Percentiles rank a stretch among this genome's conserved stretches.
These are phyloP conservation scores for Phlogophora meticulosa DNA, from an alignment of 2,888 invertebrate genomes.

Conservation along the genomic window DNA sequence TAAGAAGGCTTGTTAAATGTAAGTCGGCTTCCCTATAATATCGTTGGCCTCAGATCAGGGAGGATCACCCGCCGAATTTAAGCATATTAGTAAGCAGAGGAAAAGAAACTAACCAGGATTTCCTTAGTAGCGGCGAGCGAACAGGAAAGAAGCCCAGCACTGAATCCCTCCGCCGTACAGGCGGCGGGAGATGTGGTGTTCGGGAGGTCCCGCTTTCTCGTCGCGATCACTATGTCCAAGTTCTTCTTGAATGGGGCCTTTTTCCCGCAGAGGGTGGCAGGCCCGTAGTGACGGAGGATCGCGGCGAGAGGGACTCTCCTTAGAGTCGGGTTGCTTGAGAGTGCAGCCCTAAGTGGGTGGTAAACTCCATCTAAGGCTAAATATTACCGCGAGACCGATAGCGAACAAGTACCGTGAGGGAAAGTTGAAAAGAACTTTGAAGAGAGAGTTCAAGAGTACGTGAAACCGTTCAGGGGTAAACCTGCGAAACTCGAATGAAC, in stretches of 20 bases:
- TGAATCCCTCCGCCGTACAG: constrained; percentile 84
- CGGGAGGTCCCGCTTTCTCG: constrained; percentile 82
- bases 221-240: constrained; percentile 79
- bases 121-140: constrained; percentile 80
- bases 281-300: constrained; percentile 84
- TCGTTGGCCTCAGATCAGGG: constrained; percentile 84
- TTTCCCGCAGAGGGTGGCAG: constrained; percentile 84
- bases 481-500: constrained; percentile 91
- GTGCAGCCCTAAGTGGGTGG: constrained; percentile 92
- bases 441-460: constrained; percentile 90
- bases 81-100: constrained; percentile 94
- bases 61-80: constrained; percentile 89
- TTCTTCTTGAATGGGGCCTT: constrained; percentile 88
- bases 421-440: constrained; percentile 94
- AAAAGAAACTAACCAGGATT: constrained; percentile 91
- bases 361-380: constrained; percentile 92
- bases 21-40: constrained; percentile 64
- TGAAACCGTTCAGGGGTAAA: constrained; percentile 90
- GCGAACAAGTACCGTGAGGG: constrained; percentile 93
- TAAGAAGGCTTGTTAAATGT: constrained; percentile 58
- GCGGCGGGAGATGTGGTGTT: constrained; percentile 91
- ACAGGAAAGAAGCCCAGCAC: constrained; percentile 92
- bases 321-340: constrained; percentile 91
- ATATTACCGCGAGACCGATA: constrained; percentile 93
- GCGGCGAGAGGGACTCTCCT: constrained; percentile 73